Conservation (phyloP, 2,888 invertebrate species). For the Liopterus haemorrhoidalis region DNA sequence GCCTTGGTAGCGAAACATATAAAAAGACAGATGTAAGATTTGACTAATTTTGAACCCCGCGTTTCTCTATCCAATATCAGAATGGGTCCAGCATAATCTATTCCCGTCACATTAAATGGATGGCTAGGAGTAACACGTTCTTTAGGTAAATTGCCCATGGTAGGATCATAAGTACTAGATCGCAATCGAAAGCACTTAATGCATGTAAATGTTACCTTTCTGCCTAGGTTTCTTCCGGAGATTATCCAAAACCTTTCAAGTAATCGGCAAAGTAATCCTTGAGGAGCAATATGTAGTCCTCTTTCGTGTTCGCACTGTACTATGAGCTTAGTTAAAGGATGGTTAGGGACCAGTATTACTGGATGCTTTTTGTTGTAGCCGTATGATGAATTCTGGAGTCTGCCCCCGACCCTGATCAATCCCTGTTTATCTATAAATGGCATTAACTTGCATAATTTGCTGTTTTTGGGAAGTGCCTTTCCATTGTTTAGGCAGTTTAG, state of each 20-base stretch:
- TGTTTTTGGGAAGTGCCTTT: background rate
- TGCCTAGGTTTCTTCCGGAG: background rate
- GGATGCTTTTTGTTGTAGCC: background rate
- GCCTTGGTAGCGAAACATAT: too few relatives aligned
- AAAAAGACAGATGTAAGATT: too few relatives aligned
- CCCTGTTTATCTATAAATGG: background rate
- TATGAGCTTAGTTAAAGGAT: slow-evolving; percentile 4
- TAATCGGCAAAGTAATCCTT: background rate
- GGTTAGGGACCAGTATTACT: background rate
- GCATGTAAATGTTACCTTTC: background rate
- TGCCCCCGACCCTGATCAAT: slow-evolving; percentile 2
- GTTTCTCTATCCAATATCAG: too few relatives aligned
- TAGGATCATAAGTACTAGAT: background rate
- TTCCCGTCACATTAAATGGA: slow-evolving; percentile 15
- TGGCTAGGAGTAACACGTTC: slow-evolving; percentile 7
- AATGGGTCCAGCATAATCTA: slow-evolving; percentile 18
- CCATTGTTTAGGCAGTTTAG: too few relatives aligned
- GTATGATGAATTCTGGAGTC: background rate
- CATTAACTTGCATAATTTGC: background rate
- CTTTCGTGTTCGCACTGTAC: slow-evolving; percentile 1
- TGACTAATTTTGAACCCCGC: too few relatives aligned
- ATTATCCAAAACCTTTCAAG: slow-evolving; percentile 2
- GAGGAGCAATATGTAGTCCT: background rate
- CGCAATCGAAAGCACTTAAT: background rate
- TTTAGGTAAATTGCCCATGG: slow-evolving; percentile 11